A percentile compares a stretch with the other conserved stretches of the same genome.
phyloP scores from a whole-genome alignment of 2,797 vertebrate species.

The Poeciliopsis infans region DNA sequence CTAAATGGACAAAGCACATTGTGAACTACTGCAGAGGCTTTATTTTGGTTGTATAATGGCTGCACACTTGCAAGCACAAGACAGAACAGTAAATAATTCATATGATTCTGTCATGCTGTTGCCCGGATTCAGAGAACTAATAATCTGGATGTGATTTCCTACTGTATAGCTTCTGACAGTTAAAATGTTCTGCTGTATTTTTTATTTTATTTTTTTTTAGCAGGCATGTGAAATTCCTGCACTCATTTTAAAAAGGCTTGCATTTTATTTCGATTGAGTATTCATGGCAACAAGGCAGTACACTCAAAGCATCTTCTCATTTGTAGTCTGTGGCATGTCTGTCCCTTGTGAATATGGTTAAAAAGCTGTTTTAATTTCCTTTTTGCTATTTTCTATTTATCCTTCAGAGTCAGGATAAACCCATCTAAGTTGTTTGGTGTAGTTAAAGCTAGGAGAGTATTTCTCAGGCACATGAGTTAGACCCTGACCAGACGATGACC shows the following conservation, averaged over 20 bases:
- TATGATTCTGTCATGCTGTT: constrained; percentile 21
- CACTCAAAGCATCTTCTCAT: not conserved
- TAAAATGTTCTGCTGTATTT: not conserved
- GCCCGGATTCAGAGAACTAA: constrained; percentile 12
- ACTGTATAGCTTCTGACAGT: constrained; percentile 3
- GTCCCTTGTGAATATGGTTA: constrained; percentile 2
- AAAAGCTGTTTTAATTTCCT: constrained; percentile 18
- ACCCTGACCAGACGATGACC: not conserved
- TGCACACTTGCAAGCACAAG: constrained; percentile 19
- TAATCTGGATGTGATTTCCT: constrained; percentile 6
- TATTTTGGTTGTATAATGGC: constrained; percentile 16
- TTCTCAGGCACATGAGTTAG: not conserved
- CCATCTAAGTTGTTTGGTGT: constrained; percentile 13
- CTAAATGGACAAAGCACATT: not conserved
- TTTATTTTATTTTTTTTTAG: constrained; percentile 15
- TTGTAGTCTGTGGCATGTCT: not conserved
- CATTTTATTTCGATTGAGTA: constrained; percentile 35
- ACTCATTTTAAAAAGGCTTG: constrained; percentile 3
- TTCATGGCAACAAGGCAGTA: constrained; percentile 4
- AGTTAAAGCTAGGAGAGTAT: not conserved
- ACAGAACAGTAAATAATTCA: constrained; percentile 42
- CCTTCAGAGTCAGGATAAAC: constrained; percentile 20
- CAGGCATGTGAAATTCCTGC: not conserved
- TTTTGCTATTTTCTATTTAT: constrained; percentile 20
- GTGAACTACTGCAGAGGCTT: constrained; percentile 15